Percentiles rank a stretch among this genome's conserved stretches.
Evolutionary conservation across 2,113 vertebrate species (phyloP).

Genomic region (Phalacrocorax aristotelis): DNA sequence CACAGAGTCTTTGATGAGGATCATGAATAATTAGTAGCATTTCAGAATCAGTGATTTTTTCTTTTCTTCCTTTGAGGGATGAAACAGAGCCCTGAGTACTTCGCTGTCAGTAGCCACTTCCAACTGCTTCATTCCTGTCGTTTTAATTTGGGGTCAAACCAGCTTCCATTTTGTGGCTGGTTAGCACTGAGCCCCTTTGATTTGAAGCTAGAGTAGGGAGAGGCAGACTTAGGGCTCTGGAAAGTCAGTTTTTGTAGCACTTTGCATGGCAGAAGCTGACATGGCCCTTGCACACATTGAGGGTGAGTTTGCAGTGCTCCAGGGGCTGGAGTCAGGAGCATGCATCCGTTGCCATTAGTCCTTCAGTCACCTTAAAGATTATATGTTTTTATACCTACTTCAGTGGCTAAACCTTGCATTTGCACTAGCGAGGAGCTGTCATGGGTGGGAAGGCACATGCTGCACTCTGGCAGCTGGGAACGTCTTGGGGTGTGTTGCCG

Average conservation of each 20-base stretch:
- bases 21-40: constrained; percentile 39
- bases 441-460: neutral
- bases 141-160: constrained; percentile 1
- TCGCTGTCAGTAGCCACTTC: neutral
- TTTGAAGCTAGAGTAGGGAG: neutral
- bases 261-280: neutral
- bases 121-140: neutral
- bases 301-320: neutral
- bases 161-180: neutral
- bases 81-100: neutral
- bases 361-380: neutral
- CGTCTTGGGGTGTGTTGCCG: neutral
- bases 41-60: constrained; percentile 19
- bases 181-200: neutral
- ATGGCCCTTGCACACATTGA: rapidly evolving
- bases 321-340: neutral
- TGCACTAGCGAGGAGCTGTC: neutral
- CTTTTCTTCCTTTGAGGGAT: neutral
- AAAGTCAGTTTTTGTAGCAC: neutral
- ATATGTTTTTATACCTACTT: neutral
- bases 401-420: neutral
- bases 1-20: neutral
- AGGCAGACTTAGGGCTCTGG: neutral
- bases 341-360: neutral
- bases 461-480: neutral